phyloP scores from a whole-genome alignment of 1,140 invertebrate species.

The Doryteuthis pealeii region DNA sequence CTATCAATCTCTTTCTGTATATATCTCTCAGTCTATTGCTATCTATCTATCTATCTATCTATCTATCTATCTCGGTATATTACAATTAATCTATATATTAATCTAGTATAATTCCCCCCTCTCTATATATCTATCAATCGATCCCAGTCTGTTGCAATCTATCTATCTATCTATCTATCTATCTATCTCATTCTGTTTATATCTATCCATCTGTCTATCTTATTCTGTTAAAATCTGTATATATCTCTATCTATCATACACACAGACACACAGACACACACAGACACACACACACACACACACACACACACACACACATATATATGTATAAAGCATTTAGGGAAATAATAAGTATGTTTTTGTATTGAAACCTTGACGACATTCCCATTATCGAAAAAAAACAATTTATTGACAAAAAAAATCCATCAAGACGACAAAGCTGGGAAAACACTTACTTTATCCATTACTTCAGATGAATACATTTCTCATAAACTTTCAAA shows the following conservation, averaged over 20 bases:
- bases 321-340: background rate
- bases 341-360: too few relatives aligned
- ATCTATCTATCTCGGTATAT: too few relatives aligned
- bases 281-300: background rate
- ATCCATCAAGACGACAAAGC: too few relatives aligned
- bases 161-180: background rate
- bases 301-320: background rate
- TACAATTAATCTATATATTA: background rate
- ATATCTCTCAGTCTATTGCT: too few relatives aligned
- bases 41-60: background rate
- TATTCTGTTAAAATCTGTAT: background rate
- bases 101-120: background rate
- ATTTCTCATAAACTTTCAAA: too few relatives aligned
- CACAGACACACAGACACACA: slow-evolving; percentile 9
- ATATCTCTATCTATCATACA: background rate
- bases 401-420: too few relatives aligned
- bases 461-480: too few relatives aligned
- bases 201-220: background rate
- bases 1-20: too few relatives aligned
- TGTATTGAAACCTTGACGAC: too few relatives aligned
- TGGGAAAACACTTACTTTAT: too few relatives aligned
- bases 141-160: too few relatives aligned
- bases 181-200: background rate
- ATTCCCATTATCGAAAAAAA: too few relatives aligned
- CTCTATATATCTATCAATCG: background rate